These are phyloP conservation scores for Prionace glauca DNA, from an alignment of 2,797 vertebrate species.

Conservation along the genomic window DNA sequence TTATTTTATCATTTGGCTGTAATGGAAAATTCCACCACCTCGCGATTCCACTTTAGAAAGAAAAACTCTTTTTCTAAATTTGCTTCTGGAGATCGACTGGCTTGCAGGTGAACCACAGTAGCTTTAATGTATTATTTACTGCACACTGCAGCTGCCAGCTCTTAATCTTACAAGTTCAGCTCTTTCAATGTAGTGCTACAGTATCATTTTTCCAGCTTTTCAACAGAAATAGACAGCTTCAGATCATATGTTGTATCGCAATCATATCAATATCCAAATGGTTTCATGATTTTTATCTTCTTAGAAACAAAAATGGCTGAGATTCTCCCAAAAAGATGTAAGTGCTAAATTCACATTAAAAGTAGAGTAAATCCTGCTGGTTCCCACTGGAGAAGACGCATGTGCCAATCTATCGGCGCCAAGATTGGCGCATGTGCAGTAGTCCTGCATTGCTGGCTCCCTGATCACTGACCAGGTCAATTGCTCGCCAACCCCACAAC, in stretches of 20 bases:
- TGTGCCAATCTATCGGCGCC: no score
- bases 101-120: neutral
- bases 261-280: neutral
- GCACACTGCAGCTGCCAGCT: neutral
- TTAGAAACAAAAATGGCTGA: no score
- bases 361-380: no score
- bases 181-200: neutral
- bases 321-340: no score
- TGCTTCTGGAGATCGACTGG: neutral
- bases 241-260: no score
- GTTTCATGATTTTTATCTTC: neutral
- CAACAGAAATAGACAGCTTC: neutral
- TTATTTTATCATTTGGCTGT: neutral
- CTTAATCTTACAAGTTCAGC: neutral
- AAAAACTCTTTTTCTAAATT: neutral
- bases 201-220: neutral
- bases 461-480: no score
- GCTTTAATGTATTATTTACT: constrained; percentile 17
- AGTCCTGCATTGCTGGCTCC: no score
- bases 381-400: no score
- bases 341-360: no score
- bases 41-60: neutral
- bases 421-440: no score
- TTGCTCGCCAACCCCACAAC: no score
- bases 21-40: neutral